These are phyloP conservation scores for Neogobius melanostomus DNA, from an alignment of 2,113 vertebrate species.

Conservation along the genomic window DNA sequence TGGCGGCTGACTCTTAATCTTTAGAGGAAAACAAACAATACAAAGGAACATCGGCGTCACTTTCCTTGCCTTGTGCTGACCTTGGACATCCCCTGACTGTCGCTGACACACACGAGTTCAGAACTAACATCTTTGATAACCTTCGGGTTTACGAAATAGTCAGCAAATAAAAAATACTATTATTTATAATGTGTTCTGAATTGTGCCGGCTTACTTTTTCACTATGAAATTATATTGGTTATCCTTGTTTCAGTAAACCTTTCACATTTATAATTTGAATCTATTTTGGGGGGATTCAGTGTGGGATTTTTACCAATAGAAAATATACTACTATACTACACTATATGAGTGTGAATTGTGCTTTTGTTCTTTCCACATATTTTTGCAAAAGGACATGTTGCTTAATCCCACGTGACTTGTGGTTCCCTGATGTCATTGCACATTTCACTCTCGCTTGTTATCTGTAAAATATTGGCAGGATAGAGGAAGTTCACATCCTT, in stretches of 20 bases:
- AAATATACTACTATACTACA: too few relatives aligned
- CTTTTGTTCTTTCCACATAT: neutral
- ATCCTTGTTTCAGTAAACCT: too few relatives aligned
- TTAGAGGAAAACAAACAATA: conserved; percentile 18
- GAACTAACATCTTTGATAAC: conserved; percentile 34
- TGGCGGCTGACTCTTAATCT: conserved; percentile 4
- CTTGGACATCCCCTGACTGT: conserved; percentile 70
- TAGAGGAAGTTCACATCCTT: conserved; percentile 84
- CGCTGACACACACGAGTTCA: conserved; percentile 19
- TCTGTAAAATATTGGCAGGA: conserved; percentile 44
- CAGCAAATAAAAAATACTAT: too few relatives aligned
- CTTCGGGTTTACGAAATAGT: too few relatives aligned
- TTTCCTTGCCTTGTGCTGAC: conserved; percentile 2
- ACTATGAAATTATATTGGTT: too few relatives aligned
- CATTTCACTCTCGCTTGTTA: conserved; percentile 20
- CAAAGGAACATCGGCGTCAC: conserved; percentile 19
- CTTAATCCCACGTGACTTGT: conserved; percentile 14
- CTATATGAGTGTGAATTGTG: too few relatives aligned
- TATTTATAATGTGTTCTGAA: too few relatives aligned
- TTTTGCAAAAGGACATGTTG: neutral
- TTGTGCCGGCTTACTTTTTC: too few relatives aligned
- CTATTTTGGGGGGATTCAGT: too few relatives aligned
- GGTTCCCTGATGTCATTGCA: conserved; percentile 7
- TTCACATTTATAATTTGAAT: too few relatives aligned
- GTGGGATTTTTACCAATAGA: too few relatives aligned